A percentile compares a stretch with the other conserved stretches of the same genome.
Evolutionary conservation across 2,888 invertebrate species (phyloP).

Genomic region (Chydorus sphaericus): DNA sequence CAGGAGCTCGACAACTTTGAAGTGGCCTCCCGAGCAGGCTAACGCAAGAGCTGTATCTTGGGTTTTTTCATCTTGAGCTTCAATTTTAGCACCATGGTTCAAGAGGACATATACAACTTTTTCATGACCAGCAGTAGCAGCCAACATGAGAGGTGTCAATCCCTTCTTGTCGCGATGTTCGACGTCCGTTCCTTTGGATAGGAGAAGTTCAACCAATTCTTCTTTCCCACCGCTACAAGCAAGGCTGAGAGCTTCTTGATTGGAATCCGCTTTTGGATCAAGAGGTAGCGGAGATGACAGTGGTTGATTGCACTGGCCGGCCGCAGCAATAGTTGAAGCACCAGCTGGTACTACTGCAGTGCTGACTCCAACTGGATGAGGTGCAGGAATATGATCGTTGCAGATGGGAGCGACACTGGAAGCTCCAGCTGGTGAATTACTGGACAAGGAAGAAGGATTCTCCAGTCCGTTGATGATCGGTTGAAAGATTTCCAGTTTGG

Average conservation of each 20-base stretch:
- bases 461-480: no score
- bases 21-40: slow-evolving; percentile 87
- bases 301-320: slow-evolving; percentile 17
- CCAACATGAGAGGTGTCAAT: slow-evolving; percentile 96
- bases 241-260: slow-evolving; percentile 93
- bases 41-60: slow-evolving; percentile 94
- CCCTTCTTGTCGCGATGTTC: slow-evolving; percentile 94
- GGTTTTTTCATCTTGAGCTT: slow-evolving; percentile 83
- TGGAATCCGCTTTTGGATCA: slow-evolving; percentile 94
- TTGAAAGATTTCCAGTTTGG: no score
- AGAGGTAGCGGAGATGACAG: slow-evolving; percentile 50
- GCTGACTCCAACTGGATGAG: no score
- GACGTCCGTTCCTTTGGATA: slow-evolving; percentile 94
- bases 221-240: slow-evolving; percentile 96
- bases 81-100: slow-evolving; percentile 80
- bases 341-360: slow-evolving; percentile 21
- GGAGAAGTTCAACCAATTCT: slow-evolving; percentile 80
- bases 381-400: no score
- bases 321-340: slow-evolving; percentile 17
- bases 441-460: no score
- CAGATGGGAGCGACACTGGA: no score
- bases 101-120: slow-evolving; percentile 80
- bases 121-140: slow-evolving; percentile 83
- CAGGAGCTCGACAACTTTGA: slow-evolving; percentile 76
- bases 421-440: no score